Evolutionary conservation across 2,888 invertebrate genomes (phyloP).

Genomic region (Drosophila formosana): DNA sequence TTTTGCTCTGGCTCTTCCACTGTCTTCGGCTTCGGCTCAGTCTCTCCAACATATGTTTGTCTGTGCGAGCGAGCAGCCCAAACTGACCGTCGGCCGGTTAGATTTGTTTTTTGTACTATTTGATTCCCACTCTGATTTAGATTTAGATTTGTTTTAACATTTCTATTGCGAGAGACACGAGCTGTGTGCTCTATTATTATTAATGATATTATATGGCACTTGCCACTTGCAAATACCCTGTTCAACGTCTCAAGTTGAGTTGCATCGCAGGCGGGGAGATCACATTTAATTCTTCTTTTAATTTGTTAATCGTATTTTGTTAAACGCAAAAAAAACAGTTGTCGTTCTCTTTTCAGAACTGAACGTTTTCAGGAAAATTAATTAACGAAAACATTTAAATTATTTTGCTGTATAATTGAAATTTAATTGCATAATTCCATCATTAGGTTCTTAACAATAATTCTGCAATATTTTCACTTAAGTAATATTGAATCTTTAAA

Average conservation of each 20-base stretch:
- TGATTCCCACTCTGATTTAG: slow-evolving; percentile 42
- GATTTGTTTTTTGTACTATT: slow-evolving; percentile 11
- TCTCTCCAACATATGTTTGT: slow-evolving; percentile 11
- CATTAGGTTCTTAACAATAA: no score
- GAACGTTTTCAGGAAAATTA: no score
- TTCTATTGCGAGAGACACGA: slow-evolving; percentile 43
- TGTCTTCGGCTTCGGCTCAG: slow-evolving; percentile 28
- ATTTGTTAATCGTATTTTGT: background rate
- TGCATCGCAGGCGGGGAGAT: background rate
- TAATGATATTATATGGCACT: slow-evolving; percentile 65
- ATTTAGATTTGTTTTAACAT: slow-evolving; percentile 56
- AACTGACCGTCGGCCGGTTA: slow-evolving; percentile 16
- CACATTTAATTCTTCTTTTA: background rate
- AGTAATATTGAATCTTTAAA: no score
- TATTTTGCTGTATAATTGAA: no score
- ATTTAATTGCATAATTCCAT: no score
- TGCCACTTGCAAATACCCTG: slow-evolving; percentile 25
- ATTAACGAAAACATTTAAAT: no score
- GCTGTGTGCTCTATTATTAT: slow-evolving; percentile 59
- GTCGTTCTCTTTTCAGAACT: no score
- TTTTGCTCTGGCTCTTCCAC: slow-evolving; percentile 6
- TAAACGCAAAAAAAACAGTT: background rate
- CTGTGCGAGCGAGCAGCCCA: slow-evolving; percentile 4
- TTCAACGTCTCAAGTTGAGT: background rate
- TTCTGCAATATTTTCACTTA: no score